Conservation (phyloP, 2,113 vertebrate species). For the Taurulus bubalis region DNA sequence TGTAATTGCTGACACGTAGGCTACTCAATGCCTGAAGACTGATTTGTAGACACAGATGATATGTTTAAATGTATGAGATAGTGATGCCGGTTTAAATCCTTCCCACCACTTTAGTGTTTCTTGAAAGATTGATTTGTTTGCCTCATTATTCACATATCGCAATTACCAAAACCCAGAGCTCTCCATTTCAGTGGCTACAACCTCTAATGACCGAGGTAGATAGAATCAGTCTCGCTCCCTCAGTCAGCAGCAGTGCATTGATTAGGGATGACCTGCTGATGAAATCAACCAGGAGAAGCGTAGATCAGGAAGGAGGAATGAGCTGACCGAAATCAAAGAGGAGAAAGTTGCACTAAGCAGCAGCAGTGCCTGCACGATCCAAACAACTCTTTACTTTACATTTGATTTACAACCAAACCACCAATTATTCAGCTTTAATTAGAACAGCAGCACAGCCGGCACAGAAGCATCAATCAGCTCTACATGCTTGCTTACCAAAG, state of each 20-base stretch:
- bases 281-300: constrained; percentile 45
- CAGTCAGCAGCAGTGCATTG: constrained; percentile 69
- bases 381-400: constrained; percentile 28
- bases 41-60: not conserved
- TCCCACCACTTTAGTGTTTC: constrained; percentile 39
- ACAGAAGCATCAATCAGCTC: constrained; percentile 29
- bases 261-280: constrained; percentile 61
- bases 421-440: constrained; percentile 65
- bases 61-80: constrained; percentile 28
- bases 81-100: constrained; percentile 40
- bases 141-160: constrained; percentile 53
- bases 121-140: constrained; percentile 61
- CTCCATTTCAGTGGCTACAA: constrained; percentile 35
- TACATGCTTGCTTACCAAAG: constrained; percentile 21
- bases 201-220: constrained; percentile 58
- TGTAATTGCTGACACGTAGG: not conserved
- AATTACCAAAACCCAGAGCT: constrained; percentile 50
- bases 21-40: not conserved
- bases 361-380: constrained; percentile 29
- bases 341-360: constrained; percentile 49
- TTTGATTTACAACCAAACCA: constrained; percentile 55
- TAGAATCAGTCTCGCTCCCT: constrained; percentile 51
- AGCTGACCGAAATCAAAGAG: constrained; percentile 50
- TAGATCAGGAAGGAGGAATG: constrained; percentile 29
- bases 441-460: constrained; percentile 37